Percentiles rank a stretch among this genome's conserved stretches.
Evolutionary conservation across 2,113 vertebrate genomes (phyloP).

Genomic region (Hippopotamus amphibius): DNA sequence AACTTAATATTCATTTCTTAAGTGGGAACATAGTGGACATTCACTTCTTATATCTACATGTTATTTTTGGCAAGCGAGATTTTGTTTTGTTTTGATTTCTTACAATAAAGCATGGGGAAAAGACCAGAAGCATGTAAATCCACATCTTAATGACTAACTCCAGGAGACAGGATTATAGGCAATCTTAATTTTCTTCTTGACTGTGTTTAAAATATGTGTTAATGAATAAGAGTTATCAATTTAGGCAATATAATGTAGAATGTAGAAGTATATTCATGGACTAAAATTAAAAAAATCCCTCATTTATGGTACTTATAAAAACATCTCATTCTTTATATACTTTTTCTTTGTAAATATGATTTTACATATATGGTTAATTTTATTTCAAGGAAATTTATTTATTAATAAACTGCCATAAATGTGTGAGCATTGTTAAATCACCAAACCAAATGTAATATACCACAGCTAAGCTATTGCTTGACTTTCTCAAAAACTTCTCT

Average conservation of each 20-base stretch:
- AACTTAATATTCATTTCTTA: neutral
- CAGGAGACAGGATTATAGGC: neutral
- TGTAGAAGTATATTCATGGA: neutral
- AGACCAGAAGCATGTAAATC: neutral
- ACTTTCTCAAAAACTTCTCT: neutral
- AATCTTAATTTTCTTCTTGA: neutral
- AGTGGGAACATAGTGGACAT: neutral
- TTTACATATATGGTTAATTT: conserved; percentile 35
- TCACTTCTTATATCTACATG: neutral
- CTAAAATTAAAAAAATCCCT: neutral
- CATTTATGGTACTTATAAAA: neutral
- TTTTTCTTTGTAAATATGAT: neutral
- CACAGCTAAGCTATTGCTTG: neutral
- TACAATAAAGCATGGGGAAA: neutral
- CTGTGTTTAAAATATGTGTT: neutral
- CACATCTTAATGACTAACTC: neutral
- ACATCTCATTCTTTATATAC: neutral
- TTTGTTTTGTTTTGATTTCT: neutral
- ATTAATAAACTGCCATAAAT: neutral
- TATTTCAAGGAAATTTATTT: neutral
- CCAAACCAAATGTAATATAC: neutral
- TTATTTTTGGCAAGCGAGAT: neutral
- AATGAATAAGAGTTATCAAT: neutral
- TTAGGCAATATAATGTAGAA: neutral
- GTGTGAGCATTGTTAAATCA: neutral